Percentiles rank a stretch among this genome's conserved stretches.
phyloP scores from a whole-genome alignment of 1,140 invertebrate genomes.

The Neuroterus valhalla region DNA sequence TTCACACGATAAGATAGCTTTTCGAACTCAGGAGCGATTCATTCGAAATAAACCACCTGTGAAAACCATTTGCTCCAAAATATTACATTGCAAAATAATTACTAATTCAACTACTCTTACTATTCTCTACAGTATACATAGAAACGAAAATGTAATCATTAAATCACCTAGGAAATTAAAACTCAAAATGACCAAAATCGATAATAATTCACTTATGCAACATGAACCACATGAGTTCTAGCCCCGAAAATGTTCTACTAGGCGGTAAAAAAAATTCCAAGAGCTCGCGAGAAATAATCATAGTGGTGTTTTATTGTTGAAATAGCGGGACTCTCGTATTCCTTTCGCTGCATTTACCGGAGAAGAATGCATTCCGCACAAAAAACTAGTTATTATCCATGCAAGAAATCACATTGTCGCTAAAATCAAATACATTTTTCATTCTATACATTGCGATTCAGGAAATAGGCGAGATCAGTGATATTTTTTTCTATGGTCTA shows the following conservation, averaged over 20 bases:
- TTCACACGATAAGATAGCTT: neutral
- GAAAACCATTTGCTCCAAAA: neutral
- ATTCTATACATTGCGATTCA: no score
- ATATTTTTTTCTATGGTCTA: slow-evolving; percentile 5
- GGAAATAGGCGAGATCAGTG: neutral
- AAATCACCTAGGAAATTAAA: neutral
- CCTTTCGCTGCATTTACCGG: neutral
- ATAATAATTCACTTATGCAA: neutral
- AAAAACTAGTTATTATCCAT: neutral
- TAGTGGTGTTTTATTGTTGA: slow-evolving; percentile 14
- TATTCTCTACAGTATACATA: no score
- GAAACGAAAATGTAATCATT: no score
- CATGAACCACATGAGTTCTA: neutral
- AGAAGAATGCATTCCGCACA: neutral
- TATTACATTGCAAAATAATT: neutral
- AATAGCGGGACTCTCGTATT: slow-evolving; percentile 25
- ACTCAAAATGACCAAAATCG: neutral
- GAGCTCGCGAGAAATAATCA: slow-evolving; percentile 9
- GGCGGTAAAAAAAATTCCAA: slow-evolving; percentile 18
- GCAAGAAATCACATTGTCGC: no score
- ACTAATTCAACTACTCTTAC: neutral
- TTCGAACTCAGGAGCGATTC: neutral
- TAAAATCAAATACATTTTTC: no score
- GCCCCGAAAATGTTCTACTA: neutral
- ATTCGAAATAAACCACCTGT: slow-evolving; percentile 7